Evolutionary conservation across 2,888 invertebrate species (phyloP).

Genomic region (Hemicrepidius hirtus): DNA sequence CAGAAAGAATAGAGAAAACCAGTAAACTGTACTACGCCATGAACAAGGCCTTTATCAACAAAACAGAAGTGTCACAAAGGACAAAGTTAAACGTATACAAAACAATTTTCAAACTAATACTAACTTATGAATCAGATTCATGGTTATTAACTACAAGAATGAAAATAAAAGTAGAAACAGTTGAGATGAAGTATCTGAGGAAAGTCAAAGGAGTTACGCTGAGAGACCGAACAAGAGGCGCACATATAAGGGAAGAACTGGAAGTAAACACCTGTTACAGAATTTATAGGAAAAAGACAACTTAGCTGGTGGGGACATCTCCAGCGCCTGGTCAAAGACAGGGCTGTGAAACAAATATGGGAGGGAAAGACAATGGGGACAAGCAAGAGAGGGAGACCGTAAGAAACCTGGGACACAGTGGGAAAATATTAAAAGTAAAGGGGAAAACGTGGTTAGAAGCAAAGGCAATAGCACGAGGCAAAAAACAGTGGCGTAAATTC

Average conservation of each 20-base stretch:
- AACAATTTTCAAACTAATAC: slow-evolving; percentile 45
- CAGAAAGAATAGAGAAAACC: slow-evolving; percentile 36
- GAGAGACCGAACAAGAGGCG: slow-evolving; percentile 41
- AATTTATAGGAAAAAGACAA: slow-evolving; percentile 48
- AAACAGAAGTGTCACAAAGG: slow-evolving; percentile 39
- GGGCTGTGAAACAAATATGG: slow-evolving; percentile 46
- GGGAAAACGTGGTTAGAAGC: slow-evolving; percentile 30
- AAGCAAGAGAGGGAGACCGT: slow-evolving; percentile 37
- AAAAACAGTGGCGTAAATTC: slow-evolving; percentile 22
- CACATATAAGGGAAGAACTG: slow-evolving; percentile 43
- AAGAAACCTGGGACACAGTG: slow-evolving; percentile 24
- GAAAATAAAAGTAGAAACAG: slow-evolving; percentile 51
- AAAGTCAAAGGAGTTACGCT: slow-evolving; percentile 41
- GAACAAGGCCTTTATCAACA: slow-evolving; percentile 38
- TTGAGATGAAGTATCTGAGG: slow-evolving; percentile 51
- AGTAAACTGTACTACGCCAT: slow-evolving; percentile 33
- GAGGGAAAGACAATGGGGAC: slow-evolving; percentile 34
- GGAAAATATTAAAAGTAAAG: slow-evolving; percentile 9
- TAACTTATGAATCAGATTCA: slow-evolving; percentile 47
- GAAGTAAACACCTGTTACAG: slow-evolving; percentile 34
- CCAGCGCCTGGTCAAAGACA: slow-evolving; percentile 34
- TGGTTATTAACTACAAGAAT: slow-evolving; percentile 41
- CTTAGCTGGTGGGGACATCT: slow-evolving; percentile 51
- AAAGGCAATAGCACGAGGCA: slow-evolving; percentile 25
- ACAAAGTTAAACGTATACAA: slow-evolving; percentile 46